A percentile compares a stretch with the other conserved stretches of the same genome.
phyloP scores from a whole-genome alignment of 2,797 vertebrate species.

The Ctenopoma kingsleyae region DNA sequence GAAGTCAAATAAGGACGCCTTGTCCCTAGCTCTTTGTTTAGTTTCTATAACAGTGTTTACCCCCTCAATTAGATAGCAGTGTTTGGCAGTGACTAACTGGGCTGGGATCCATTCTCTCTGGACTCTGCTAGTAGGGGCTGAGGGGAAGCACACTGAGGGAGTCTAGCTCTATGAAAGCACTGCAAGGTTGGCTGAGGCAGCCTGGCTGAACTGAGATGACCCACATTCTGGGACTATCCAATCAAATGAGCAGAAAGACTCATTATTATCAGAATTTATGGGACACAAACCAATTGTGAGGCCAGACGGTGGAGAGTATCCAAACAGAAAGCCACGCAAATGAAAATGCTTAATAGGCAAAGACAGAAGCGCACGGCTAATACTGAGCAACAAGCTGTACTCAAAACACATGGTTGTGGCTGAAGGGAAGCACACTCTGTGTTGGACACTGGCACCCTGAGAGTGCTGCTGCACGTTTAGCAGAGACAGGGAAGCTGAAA shows the following conservation, averaged over 20 bases:
- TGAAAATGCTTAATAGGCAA: conserved; percentile 65
- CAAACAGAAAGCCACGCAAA: conserved; percentile 66
- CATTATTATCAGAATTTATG: conserved; percentile 78
- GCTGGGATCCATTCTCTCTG: conserved; percentile 78
- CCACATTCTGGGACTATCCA: conserved; percentile 87
- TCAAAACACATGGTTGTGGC: conserved; percentile 64
- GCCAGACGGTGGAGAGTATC: conserved; percentile 55
- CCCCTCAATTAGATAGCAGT: conserved; percentile 73
- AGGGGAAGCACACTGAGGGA: conserved; percentile 79
- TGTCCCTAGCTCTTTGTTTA: conserved; percentile 72
- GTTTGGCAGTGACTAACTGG: conserved; percentile 68
- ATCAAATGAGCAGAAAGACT: conserved; percentile 82
- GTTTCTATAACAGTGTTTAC: conserved; percentile 77
- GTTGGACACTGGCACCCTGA: conserved; percentile 77
- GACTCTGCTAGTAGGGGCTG: conserved; percentile 81
- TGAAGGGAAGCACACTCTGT: conserved; percentile 73
- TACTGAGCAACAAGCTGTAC: conserved; percentile 54
- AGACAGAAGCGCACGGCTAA: conserved; percentile 58
- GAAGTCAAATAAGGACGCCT: conserved; percentile 77
- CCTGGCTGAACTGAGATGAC: conserved; percentile 89
- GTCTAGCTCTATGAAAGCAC: conserved; percentile 83
- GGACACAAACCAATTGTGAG: conserved; percentile 64
- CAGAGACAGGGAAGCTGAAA: conserved; percentile 77
- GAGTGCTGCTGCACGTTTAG: conserved; percentile 80
- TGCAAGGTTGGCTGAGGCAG: conserved; percentile 85